phyloP scores from a whole-genome alignment of 2,888 invertebrate species.

The Drepana falcataria region DNA sequence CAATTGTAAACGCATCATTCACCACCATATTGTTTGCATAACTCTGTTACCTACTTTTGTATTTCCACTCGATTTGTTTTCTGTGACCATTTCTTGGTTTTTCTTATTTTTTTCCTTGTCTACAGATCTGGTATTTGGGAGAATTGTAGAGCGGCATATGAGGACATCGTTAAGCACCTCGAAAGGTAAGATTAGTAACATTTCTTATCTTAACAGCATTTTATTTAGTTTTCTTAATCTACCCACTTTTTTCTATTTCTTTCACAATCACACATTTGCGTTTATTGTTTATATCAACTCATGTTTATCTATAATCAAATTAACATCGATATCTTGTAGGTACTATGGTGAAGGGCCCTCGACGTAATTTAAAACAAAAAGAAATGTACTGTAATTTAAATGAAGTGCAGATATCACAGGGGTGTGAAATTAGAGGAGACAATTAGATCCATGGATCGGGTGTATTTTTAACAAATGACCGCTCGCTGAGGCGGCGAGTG shows the following conservation, averaged over 20 bases:
- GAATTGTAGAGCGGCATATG: constrained; percentile 96
- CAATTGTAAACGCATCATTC: constrained; percentile 2
- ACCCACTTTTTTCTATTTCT: neutral
- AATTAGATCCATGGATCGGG: constrained; percentile 77
- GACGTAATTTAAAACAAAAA: constrained; percentile 22
- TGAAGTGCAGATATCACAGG: constrained; percentile 64
- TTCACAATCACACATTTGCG: neutral
- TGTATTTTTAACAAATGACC: constrained; percentile 80
- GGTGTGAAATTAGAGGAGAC: constrained; percentile 78
- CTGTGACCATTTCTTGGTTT: constrained; percentile 41
- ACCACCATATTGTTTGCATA: constrained; percentile 26
- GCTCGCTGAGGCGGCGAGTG: constrained; percentile 44
- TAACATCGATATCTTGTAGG: constrained; percentile 7
- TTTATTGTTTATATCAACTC: constrained; percentile 6
- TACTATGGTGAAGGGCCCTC: neutral
- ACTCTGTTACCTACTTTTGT: constrained; percentile 27
- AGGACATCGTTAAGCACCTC: constrained; percentile 96
- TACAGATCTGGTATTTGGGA: constrained; percentile 93
- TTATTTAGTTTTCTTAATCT: neutral
- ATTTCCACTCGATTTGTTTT: constrained; percentile 31
- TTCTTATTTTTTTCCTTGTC: constrained; percentile 72
- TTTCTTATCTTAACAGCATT: constrained; percentile 16
- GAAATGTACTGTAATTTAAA: constrained; percentile 54
- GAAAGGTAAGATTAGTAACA: constrained; percentile 85
- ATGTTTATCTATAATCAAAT: constrained; percentile 9